These are phyloP conservation scores for Oryzias woworae DNA, from an alignment of 2,113 vertebrate genomes.

Conservation along the genomic window DNA sequence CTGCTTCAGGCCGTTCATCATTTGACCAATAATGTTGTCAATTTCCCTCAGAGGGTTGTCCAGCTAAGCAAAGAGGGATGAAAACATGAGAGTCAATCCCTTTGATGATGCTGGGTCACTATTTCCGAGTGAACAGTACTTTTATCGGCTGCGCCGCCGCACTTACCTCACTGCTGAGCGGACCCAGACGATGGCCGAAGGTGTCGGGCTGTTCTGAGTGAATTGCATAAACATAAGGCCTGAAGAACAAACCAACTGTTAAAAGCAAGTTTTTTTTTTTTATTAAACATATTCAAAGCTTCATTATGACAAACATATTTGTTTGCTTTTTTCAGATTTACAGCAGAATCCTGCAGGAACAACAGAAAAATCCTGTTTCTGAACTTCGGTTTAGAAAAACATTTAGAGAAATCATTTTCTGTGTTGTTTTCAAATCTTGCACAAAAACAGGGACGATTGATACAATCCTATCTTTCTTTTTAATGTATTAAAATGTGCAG, in stretches of 20 bases:
- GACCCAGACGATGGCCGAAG: slow-evolving; percentile 91
- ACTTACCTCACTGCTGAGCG: slow-evolving; percentile 87
- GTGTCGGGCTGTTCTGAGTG: slow-evolving; percentile 97
- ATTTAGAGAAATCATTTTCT: too few species aligned
- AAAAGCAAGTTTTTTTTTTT: not conserved
- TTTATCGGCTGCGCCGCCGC: too few species aligned
- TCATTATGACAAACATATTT: too few species aligned
- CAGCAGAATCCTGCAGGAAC: too few species aligned
- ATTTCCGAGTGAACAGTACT: not conserved
- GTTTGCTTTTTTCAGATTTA: too few species aligned
- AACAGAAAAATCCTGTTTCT: too few species aligned
- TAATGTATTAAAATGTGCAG: too few species aligned
- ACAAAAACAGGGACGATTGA: too few species aligned
- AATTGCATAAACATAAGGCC: slow-evolving; percentile 93
- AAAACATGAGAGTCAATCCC: not conserved
- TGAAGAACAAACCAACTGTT: slow-evolving; percentile 39
- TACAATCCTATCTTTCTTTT: too few species aligned
- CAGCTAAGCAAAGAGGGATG: slow-evolving; percentile 71
- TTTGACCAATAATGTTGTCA: slow-evolving; percentile 91
- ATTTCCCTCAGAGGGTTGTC: slow-evolving; percentile 90
- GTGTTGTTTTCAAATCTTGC: too few species aligned
- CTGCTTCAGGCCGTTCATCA: slow-evolving; percentile 97
- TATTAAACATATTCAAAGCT: too few species aligned
- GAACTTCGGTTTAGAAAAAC: too few species aligned
- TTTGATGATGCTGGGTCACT: not conserved